Base-by-base conservation (phyloP, 2,888 invertebrate genomes). In the Drosophila mulleri region DNA sequence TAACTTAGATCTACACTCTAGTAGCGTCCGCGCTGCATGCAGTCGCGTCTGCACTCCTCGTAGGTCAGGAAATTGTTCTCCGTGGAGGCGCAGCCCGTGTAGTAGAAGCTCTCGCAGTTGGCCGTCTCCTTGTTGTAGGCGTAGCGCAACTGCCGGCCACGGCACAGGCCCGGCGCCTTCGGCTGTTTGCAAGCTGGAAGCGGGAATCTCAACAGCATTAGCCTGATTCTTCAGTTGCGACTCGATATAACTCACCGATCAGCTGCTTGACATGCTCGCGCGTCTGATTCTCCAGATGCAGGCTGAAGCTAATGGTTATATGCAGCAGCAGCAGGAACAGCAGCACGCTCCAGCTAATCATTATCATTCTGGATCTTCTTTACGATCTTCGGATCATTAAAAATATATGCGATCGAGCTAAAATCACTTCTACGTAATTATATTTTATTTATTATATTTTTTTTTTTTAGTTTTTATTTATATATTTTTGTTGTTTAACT, bases 21-120 rank as follows among this genome's bases (percentile, higher is more conserved):
- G 64, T 91, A 91, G 67, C 92, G 85, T 20, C 81, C 67, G 23
- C 81, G 83, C 35, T 80, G 75, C 85, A 91, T 91, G 69, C 92
- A 91, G 37, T 91, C 91, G 12, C 91, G 87, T 2, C 91, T 85
- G 56, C 91, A 91, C 65, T 91, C 91, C 68, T 91, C 91, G 53
- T 76, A 91, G 61, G 91, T 91, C 14, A 91, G 72, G 37, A 91
- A 91, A 63, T 91, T 90, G 45, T 92, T 91, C 1, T 78, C 81
- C 37, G 87, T 89, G 5, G 89, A 79, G n/a, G 72, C 89, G 20
- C 92, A 92, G 14, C 91, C 91, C 20, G 90, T 90, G 54, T 91
- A 91, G 56, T 86, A 88, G 75, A 92, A 91, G 52, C 90, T 91
- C 50, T 91, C 84, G 61, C 91, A 91, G 56, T 88, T 91, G 5